Percentiles rank a stretch among this genome's conserved stretches.
phyloP scores from a whole-genome alignment of 2,113 vertebrate species.

The Podarcis raffonei region DNA sequence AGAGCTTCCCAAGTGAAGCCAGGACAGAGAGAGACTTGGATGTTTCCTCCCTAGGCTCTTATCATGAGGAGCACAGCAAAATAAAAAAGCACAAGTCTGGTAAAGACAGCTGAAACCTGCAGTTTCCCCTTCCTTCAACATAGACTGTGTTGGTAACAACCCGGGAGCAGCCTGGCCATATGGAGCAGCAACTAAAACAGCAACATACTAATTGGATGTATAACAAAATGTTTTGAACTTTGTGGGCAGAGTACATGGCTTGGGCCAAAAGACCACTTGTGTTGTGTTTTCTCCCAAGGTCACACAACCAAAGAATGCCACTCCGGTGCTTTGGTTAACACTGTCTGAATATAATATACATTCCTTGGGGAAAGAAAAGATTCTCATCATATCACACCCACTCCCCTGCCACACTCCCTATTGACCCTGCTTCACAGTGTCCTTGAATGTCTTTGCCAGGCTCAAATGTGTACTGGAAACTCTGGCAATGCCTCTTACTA shows the following conservation, averaged over 20 bases:
- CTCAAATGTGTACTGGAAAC: too few relatives aligned
- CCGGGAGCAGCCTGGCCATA: not conserved
- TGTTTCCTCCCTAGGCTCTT: constrained; percentile 18
- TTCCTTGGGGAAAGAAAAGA: not conserved
- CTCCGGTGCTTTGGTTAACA: not conserved
- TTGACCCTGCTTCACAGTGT: too few relatives aligned
- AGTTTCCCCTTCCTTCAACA: too few relatives aligned
- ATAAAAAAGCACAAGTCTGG: constrained; percentile 57
- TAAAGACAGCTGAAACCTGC: constrained; percentile 55
- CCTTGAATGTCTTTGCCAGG: too few relatives aligned
- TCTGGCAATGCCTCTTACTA: too few relatives aligned
- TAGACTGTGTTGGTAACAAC: too few relatives aligned
- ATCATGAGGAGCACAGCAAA: constrained; percentile 51
- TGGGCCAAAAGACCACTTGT: not conserved
- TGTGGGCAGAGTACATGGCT: not conserved
- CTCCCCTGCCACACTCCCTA: too few relatives aligned
- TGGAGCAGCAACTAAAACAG: not conserved
- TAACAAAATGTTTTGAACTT: not conserved
- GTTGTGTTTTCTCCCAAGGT: not conserved
- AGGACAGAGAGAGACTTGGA: constrained; percentile 11
- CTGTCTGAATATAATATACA: not conserved
- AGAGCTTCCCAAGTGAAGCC: constrained; percentile 78
- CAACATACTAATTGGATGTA: not conserved
- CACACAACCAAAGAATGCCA: not conserved
- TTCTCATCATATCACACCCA: too few relatives aligned